phyloP scores from a whole-genome alignment of 2,888 invertebrate species.

The Cistogaster globosa region DNA sequence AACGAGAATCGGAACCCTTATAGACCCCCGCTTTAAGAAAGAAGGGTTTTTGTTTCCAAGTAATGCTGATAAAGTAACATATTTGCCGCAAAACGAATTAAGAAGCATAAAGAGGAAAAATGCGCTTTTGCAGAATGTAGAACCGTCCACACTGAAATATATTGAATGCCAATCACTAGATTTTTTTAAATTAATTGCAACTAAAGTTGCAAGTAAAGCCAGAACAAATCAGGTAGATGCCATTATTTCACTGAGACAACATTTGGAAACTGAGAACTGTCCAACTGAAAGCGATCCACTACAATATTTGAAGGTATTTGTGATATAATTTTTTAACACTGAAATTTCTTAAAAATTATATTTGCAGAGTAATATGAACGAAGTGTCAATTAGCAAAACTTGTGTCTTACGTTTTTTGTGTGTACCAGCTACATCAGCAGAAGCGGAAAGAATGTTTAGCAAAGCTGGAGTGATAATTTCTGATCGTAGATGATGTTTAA shows the following conservation, averaged over 20 bases:
- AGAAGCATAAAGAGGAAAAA: neutral
- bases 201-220: constrained; percentile 12
- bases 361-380: neutral
- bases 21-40: constrained; percentile 47
- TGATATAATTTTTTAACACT: neutral
- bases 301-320: constrained; percentile 9
- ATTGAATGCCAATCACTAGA: neutral
- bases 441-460: neutral
- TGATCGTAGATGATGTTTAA: constrained; percentile 1
- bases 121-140: neutral
- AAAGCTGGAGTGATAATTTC: neutral
- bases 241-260: constrained; percentile 10
- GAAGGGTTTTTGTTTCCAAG: neutral
- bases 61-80: constrained; percentile 16
- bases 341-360: neutral
- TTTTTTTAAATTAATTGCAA: neutral
- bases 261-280: constrained; percentile 7
- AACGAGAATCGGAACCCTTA: constrained; percentile 8
- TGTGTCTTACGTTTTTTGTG: neutral
- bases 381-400: neutral
- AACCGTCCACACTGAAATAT: constrained; percentile 6
- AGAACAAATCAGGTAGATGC: constrained; percentile 2
- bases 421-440: neutral
- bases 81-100: neutral
- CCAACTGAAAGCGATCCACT: neutral